These are phyloP conservation scores for Mellilla xanthometata DNA, from an alignment of 2,888 invertebrate species.

Conservation along the genomic window DNA sequence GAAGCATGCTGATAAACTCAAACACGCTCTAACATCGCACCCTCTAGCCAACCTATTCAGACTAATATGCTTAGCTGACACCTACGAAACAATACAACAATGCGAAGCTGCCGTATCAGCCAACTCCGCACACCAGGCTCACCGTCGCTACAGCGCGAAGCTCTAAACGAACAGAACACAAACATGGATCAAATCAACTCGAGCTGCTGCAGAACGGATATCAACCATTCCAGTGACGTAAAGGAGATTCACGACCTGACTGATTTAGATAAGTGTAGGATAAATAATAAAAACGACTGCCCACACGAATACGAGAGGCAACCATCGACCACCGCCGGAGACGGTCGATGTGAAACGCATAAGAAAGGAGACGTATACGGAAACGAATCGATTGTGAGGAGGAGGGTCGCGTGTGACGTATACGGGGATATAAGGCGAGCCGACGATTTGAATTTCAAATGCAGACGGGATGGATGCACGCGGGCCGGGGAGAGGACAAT, in stretches of 20 bases:
- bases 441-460: conserved; percentile 74
- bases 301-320: conserved; percentile 53
- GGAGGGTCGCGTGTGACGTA: conserved; percentile 59
- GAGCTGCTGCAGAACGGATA: conserved; percentile 47
- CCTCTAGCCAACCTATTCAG: conserved; percentile 32
- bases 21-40: conserved; percentile 38
- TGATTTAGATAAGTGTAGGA: conserved; percentile 72
- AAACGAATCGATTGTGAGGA: conserved; percentile 65
- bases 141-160: conserved; percentile 13
- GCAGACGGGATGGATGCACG: conserved; percentile 53
- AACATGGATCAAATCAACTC: conserved; percentile 33
- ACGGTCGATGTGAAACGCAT: conserved; percentile 52
- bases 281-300: conserved; percentile 54
- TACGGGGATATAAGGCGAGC: conserved; percentile 60
- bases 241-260: conserved; percentile 59
- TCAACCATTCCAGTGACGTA: conserved; percentile 70
- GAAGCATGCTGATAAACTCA: conserved; percentile 67
- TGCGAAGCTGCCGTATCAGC: conserved; percentile 31
- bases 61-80: conserved; percentile 70
- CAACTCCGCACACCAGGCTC: conserved; percentile 24
- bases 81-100: conserved; percentile 36
- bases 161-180: conserved; percentile 18
- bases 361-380: conserved; percentile 62
- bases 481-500: conserved; percentile 64
- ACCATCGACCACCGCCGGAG: conserved; percentile 44